Percentiles rank a stretch among this genome's conserved stretches.
Conservation (phyloP, 2,797 vertebrate species). For the Anolis apletophallus region DNA sequence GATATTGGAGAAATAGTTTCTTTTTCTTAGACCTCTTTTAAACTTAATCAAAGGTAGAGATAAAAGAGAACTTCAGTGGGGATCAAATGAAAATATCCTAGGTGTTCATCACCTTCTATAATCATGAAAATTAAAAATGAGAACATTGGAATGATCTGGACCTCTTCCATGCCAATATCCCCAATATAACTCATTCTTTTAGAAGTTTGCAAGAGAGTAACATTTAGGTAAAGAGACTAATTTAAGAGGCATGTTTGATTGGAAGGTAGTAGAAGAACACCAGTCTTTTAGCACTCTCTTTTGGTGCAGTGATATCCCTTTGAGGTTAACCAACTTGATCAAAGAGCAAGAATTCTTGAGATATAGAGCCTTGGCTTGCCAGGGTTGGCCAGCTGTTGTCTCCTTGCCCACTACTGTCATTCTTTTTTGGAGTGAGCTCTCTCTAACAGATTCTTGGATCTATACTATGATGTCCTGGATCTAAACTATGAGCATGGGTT, state of each 20-base stretch:
- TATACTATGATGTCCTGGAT: too few species aligned
- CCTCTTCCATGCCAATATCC: neutral
- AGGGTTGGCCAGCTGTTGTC: too few species aligned
- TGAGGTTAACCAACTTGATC: too few species aligned
- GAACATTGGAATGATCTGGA: neutral
- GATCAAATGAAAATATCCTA: neutral
- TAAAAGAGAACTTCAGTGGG: neutral
- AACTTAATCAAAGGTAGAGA: neutral
- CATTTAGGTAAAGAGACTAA: neutral
- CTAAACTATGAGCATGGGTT: too few species aligned
- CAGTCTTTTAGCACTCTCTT: neutral
- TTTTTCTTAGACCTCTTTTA: neutral
- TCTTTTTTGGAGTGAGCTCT: too few species aligned
- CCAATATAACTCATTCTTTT: constrained; percentile 5
- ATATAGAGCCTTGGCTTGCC: too few species aligned
- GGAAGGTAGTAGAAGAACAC: neutral
- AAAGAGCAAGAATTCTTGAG: too few species aligned
- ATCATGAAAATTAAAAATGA: neutral
- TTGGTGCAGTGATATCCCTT: neutral
- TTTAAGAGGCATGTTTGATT: neutral
- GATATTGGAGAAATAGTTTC: neutral
- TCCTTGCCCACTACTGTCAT: too few species aligned
- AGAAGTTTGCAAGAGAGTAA: neutral
- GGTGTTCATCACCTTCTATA: neutral
- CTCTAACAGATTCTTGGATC: too few species aligned